These are phyloP conservation scores for Nomada flava DNA, from an alignment of 2,888 invertebrate genomes.

Conservation along the genomic window DNA sequence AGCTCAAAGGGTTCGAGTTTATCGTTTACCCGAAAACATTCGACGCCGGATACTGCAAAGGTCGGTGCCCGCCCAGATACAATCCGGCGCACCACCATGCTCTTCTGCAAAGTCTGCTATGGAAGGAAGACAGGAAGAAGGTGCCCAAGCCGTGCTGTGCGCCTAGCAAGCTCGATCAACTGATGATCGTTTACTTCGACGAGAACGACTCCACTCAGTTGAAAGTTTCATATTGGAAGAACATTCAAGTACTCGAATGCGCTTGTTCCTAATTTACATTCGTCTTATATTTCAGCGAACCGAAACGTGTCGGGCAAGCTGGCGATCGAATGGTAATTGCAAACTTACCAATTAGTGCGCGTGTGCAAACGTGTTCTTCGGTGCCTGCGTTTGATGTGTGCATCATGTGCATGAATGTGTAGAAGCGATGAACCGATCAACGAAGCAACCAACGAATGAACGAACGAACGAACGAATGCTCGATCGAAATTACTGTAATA, in stretches of 20 bases:
- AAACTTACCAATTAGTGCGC: background rate
- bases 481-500: background rate
- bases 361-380: background rate
- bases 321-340: background rate
- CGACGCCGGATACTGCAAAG: slow-evolving; percentile 90
- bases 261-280: slow-evolving; percentile 87
- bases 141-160: slow-evolving; percentile 89
- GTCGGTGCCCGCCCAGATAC: slow-evolving; percentile 88
- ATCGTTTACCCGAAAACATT: slow-evolving; percentile 89
- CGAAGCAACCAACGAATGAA: background rate
- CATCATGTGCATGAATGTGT: background rate
- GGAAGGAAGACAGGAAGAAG: slow-evolving; percentile 86
- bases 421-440: background rate
- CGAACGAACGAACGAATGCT: background rate
- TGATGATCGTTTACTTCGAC: slow-evolving; percentile 88
- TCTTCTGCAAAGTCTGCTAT: slow-evolving; percentile 88
- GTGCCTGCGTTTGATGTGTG: too few species aligned
- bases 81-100: slow-evolving; percentile 90
- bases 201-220: slow-evolving; percentile 87
- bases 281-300: background rate
- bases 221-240: slow-evolving; percentile 89
- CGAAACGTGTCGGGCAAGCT: too few species aligned
- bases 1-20: slow-evolving; percentile 88
- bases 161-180: slow-evolving; percentile 87
- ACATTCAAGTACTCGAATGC: slow-evolving; percentile 90